phyloP scores from a whole-genome alignment of 2,113 vertebrate genomes.

The Strix uralensis region DNA sequence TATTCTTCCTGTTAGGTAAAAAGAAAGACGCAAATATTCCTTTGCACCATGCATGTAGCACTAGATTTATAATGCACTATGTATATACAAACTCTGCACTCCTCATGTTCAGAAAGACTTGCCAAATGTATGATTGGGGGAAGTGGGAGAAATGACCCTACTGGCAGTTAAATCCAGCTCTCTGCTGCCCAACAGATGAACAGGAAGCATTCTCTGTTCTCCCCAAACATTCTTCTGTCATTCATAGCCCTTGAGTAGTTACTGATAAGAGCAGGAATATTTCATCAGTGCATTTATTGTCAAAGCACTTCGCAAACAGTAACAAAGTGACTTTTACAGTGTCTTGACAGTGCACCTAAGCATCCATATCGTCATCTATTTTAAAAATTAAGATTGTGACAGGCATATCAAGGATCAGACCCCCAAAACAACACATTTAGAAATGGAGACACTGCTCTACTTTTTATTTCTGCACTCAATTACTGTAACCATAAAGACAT shows the following conservation, averaged over 20 bases:
- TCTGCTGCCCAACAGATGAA: background rate
- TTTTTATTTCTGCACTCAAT: background rate
- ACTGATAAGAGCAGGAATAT: background rate
- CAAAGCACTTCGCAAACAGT: background rate
- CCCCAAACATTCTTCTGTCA: background rate
- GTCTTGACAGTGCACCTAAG: background rate
- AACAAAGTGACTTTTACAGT: background rate
- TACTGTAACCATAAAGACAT: background rate
- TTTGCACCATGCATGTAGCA: background rate
- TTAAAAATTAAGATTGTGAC: background rate
- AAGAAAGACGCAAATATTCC: background rate
- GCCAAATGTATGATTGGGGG: background rate
- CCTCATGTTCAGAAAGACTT: background rate
- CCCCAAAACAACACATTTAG: background rate
- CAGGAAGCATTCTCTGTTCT: background rate
- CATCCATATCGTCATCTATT: background rate
- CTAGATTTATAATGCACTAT: background rate
- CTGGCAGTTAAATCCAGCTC: background rate
- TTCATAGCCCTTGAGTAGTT: background rate
- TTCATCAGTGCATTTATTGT: background rate
- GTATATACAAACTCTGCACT: background rate
- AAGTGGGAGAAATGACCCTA: background rate
- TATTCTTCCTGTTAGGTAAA: slow-evolving; percentile 86
- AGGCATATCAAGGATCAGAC: background rate
- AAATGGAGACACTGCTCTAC: background rate